phyloP scores from a whole-genome alignment of 2,113 vertebrate species.

The Caracal caracal region DNA sequence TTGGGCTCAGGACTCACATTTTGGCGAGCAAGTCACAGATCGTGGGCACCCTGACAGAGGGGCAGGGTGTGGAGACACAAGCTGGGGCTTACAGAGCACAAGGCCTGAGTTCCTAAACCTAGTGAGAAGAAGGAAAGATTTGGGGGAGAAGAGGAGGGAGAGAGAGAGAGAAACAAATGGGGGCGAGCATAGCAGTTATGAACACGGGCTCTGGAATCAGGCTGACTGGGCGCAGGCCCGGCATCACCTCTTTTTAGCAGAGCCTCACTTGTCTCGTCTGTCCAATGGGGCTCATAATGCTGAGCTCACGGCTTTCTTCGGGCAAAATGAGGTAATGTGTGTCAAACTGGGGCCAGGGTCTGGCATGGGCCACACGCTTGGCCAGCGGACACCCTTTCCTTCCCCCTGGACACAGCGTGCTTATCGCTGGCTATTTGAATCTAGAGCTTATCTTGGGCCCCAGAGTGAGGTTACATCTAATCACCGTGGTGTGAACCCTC shows the following conservation, averaged over 20 bases:
- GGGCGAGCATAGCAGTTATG: fast-evolving
- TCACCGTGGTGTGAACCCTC: background rate
- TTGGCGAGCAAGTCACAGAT: too few relatives aligned
- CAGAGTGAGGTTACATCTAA: background rate
- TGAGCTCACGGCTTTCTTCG: background rate
- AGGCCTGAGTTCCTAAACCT: background rate
- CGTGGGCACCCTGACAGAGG: background rate
- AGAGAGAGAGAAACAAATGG: background rate
- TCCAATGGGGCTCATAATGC: background rate
- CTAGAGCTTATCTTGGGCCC: background rate
- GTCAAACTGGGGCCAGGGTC: background rate
- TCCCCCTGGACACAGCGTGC: fast-evolving
- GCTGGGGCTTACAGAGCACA: background rate
- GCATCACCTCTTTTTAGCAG: background rate
- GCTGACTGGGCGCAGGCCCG: background rate
- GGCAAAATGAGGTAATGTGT: background rate
- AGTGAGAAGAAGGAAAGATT: background rate
- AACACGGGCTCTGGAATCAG: fast-evolving
- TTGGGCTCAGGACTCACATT: background rate
- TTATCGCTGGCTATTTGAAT: background rate
- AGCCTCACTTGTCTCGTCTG: background rate
- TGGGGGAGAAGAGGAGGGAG: background rate
- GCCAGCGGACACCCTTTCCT: background rate
- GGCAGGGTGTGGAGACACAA: background rate
- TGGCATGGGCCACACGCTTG: background rate